Evolutionary conservation across 2,113 vertebrate species (phyloP).

Genomic region (Phoenicopterus ruber): DNA sequence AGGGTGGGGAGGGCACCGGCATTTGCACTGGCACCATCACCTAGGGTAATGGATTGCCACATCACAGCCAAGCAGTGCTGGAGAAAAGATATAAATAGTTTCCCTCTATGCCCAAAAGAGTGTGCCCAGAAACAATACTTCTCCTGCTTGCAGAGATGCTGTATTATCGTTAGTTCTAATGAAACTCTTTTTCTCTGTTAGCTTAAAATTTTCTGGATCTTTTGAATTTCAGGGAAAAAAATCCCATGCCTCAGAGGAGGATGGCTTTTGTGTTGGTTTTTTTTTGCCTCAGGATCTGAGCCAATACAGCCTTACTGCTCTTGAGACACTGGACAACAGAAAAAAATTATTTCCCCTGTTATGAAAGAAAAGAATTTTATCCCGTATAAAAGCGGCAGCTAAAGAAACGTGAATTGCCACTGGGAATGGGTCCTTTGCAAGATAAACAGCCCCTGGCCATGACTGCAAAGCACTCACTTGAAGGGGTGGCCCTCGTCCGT

Average conservation of each 20-base stretch:
- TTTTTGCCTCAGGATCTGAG: neutral
- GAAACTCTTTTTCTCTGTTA: neutral
- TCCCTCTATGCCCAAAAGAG: neutral
- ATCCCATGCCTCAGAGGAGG: rapidly evolving
- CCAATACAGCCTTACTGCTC: neutral
- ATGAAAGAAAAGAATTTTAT: neutral
- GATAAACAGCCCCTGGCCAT: neutral
- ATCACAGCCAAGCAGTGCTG: neutral
- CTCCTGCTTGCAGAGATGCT: neutral
- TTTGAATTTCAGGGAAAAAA: neutral
- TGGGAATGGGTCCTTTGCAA: neutral
- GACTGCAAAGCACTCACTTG: conserved; percentile 81
- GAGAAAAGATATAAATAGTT: neutral
- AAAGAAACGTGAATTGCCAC: neutral
- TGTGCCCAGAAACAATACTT: neutral
- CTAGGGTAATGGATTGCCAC: neutral
- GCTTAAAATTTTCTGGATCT: neutral
- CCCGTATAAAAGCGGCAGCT: neutral
- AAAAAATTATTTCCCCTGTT: neutral
- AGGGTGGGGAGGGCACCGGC: neutral
- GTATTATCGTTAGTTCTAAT: neutral
- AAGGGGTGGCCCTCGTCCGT: conserved; percentile 97
- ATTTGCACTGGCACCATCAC: neutral
- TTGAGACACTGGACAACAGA: neutral
- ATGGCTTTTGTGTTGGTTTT: neutral